phyloP scores from a whole-genome alignment of 2,888 invertebrate species.

The Polyommatus iphigenia region DNA sequence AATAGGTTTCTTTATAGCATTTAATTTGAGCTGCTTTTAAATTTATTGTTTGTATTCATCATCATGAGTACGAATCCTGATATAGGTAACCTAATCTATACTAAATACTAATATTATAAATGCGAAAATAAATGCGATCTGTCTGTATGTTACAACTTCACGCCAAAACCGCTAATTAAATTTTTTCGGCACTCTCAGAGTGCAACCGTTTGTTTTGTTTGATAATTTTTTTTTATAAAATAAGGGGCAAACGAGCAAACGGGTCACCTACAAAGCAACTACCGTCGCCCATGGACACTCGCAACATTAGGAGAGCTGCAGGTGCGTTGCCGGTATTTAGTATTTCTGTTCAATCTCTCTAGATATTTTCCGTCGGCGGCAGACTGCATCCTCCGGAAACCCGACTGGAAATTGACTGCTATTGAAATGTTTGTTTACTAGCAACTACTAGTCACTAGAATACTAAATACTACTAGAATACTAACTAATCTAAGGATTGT shows the following conservation, averaged over 20 bases:
- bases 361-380: not conserved
- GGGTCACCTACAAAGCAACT: not conserved
- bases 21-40: conserved; percentile 12
- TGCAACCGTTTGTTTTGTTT: no score
- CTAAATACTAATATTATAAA: no score
- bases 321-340: no score
- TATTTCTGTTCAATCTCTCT: not conserved
- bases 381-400: not conserved
- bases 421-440: conserved; percentile 1
- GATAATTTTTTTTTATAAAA: no score
- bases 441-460: not conserved
- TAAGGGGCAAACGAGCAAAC: not conserved
- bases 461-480: no score
- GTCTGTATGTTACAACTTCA: no score
- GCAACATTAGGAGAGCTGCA: not conserved
- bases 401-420: not conserved
- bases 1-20: conserved; percentile 3
- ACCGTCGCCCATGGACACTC: not conserved
- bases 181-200: no score
- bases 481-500: no score
- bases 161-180: no score
- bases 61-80: not conserved
- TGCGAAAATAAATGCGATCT: no score
- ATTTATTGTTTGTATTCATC: not conserved
- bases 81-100: no score